A percentile compares a stretch with the other conserved stretches of the same genome.
Evolutionary conservation across 2,113 vertebrate species (phyloP).

Genomic region (Steatornis caripensis): DNA sequence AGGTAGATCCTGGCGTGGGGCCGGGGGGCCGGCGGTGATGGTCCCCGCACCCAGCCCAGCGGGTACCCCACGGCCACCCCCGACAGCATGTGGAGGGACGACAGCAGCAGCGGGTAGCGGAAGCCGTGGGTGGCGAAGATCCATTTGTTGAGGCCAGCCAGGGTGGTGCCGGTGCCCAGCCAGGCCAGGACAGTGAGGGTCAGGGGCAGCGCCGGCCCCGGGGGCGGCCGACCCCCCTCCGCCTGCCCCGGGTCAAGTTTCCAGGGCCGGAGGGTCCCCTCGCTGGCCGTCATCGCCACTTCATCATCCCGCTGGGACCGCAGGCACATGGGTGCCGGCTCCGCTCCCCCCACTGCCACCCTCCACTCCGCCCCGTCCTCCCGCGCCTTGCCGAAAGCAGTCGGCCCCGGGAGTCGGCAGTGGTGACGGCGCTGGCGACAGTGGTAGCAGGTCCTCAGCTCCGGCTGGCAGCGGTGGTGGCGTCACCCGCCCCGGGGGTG

Average conservation of each 20-base stretch:
- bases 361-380: no score
- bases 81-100: constrained; percentile 91
- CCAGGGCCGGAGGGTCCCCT: background rate
- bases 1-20: constrained; percentile 83
- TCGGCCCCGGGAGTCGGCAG: background rate
- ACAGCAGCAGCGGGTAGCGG: constrained; percentile 89
- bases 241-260: background rate
- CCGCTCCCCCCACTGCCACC: background rate
- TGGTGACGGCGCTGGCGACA: no score
- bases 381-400: background rate
- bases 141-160: constrained; percentile 98
- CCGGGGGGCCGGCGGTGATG: background rate
- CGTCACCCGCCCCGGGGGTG: background rate
- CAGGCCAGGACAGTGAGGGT: constrained; percentile 83
- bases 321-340: constrained; percentile 54
- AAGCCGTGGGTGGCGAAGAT: constrained; percentile 92
- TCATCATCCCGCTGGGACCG: constrained; percentile 44
- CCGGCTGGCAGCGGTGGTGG: no score
- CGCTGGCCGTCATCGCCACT: constrained; percentile 44
- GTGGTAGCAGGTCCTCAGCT: no score
- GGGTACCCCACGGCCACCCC: constrained; percentile 85
- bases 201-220: constrained; percentile 67
- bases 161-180: constrained; percentile 88
- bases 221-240: constrained; percentile 7
- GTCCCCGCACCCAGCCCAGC: constrained; percentile 68